Conservation (phyloP, 1,140 invertebrate genomes). For the Elymnias hypermnestra region DNA sequence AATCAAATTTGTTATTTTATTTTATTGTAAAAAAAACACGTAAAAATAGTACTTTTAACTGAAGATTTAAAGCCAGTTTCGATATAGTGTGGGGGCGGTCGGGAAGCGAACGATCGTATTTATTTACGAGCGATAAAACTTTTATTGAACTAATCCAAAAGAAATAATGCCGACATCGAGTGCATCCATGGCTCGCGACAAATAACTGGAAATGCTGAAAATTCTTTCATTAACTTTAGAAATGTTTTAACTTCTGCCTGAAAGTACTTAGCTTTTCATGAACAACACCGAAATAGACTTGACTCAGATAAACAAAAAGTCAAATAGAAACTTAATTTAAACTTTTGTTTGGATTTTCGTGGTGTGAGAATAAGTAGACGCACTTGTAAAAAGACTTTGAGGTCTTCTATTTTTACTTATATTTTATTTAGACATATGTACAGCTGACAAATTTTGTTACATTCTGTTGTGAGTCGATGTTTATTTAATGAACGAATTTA, state of each 20-base stretch:
- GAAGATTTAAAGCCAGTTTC: not conserved
- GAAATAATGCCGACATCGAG: constrained; percentile 28
- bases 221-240: constrained; percentile 5
- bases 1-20: too few relatives aligned
- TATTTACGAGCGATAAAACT: constrained; percentile 23
- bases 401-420: too few relatives aligned
- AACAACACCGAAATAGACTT: not conserved
- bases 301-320: too few relatives aligned
- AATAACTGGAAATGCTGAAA: constrained; percentile 10
- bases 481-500: too few relatives aligned
- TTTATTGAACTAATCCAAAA: constrained; percentile 41
- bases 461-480: too few relatives aligned
- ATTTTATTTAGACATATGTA: too few relatives aligned
- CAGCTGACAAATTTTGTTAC: too few relatives aligned
- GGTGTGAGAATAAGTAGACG: too few relatives aligned
- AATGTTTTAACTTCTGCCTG: not conserved
- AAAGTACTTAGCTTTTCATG: not conserved
- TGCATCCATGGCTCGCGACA: constrained; percentile 20
- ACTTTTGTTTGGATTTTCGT: too few relatives aligned
- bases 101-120: constrained; percentile 7
- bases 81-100: not conserved
- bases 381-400: too few relatives aligned
- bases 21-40: not conserved
- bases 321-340: too few relatives aligned
- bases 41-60: not conserved